phyloP scores from a whole-genome alignment of 2,797 vertebrate genomes.

The Cossypha polioptera region DNA sequence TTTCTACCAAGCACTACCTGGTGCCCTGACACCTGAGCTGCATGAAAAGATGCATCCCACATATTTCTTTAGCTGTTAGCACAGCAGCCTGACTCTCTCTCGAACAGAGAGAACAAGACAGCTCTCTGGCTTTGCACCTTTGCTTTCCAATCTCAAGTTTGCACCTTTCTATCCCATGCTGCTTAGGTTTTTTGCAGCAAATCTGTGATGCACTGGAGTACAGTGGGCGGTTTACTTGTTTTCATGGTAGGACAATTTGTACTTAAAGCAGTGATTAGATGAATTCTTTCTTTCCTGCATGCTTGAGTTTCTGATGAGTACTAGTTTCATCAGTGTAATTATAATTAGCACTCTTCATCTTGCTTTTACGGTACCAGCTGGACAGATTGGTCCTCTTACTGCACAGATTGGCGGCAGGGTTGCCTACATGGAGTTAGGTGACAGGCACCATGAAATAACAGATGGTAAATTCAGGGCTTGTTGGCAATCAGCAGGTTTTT shows the following conservation, averaged over 20 bases:
- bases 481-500: constrained; percentile 93
- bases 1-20: constrained; percentile 1
- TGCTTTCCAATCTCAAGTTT: constrained; percentile 45
- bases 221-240: constrained; percentile 66
- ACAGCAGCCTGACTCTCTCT: not conserved
- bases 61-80: not conserved
- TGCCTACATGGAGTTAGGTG: constrained; percentile 85
- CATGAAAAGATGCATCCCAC: constrained; percentile 27
- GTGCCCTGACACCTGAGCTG: constrained; percentile 29
- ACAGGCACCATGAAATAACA: constrained; percentile 92
- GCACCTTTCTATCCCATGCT: constrained; percentile 22
- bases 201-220: constrained; percentile 24
- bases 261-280: constrained; percentile 70
- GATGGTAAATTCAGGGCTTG: constrained; percentile 95
- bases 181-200: constrained; percentile 34
- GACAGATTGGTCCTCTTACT: constrained; percentile 79
- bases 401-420: constrained; percentile 80
- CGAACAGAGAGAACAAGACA: constrained; percentile 11
- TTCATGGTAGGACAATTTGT: constrained; percentile 69
- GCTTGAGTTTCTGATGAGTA: constrained; percentile 82
- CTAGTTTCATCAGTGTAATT: constrained; percentile 84
- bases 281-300: constrained; percentile 70
- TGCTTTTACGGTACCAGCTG: constrained; percentile 86
- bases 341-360: constrained; percentile 87
- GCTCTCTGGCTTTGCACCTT: constrained; percentile 47